These are phyloP conservation scores for Drosophila biarmipes DNA, from an alignment of 1,140 invertebrate species.

Conservation along the genomic window DNA sequence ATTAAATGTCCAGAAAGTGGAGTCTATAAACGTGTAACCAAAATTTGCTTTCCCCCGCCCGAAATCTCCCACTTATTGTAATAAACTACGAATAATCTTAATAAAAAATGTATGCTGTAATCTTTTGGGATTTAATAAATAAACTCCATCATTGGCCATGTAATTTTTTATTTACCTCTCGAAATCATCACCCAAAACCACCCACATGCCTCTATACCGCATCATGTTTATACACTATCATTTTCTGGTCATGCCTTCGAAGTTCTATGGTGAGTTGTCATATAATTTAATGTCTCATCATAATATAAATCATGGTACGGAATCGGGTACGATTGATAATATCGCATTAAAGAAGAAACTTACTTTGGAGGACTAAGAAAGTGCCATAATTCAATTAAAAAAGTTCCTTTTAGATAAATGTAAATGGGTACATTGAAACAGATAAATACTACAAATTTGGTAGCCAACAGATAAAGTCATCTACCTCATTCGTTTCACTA, in stretches of 20 bases:
- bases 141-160: conserved; percentile 45
- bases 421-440: no score
- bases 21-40: conserved; percentile 72
- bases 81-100: conserved; percentile 69
- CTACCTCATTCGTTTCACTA: not conserved
- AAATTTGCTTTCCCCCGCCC: conserved; percentile 52
- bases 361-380: no score
- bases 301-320: not conserved
- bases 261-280: conserved; percentile 1
- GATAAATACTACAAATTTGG: no score
- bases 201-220: conserved; percentile 23
- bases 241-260: conserved; percentile 66
- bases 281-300: not conserved
- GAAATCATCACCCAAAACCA: conserved; percentile 45
- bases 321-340: not conserved
- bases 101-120: conserved; percentile 55
- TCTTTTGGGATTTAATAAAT: conserved; percentile 61
- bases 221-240: conserved; percentile 78
- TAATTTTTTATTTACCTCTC: conserved; percentile 32
- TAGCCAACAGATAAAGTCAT: no score
- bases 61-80: conserved; percentile 49
- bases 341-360: no score
- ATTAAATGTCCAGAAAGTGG: conserved; percentile 70
- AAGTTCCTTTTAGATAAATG: no score
- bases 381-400: no score